These are phyloP conservation scores for Irena cyanogastra DNA, from an alignment of 2,113 vertebrate genomes.

Conservation along the genomic window DNA sequence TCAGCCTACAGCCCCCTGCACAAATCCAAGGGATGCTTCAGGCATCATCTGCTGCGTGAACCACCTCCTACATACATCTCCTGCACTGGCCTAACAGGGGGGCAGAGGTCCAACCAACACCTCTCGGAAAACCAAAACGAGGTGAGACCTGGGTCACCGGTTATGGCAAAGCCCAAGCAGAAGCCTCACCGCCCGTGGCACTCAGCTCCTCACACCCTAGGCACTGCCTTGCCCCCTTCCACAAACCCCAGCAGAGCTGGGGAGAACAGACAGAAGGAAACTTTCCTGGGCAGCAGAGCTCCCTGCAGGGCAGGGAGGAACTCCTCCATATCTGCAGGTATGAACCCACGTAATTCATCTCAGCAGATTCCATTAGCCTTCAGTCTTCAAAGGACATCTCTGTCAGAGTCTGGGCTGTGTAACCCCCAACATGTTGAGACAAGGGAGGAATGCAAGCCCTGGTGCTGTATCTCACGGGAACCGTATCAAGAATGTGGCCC, in stretches of 20 bases:
- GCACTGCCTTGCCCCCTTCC: background rate
- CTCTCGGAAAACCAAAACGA: background rate
- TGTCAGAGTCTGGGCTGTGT: background rate
- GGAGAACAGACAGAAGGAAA: background rate
- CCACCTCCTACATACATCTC: background rate
- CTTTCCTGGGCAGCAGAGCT: background rate
- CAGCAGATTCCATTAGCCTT: background rate
- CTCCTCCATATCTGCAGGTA: background rate
- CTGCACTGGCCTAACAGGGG: background rate
- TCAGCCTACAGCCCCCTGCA: background rate
- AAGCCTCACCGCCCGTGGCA: background rate
- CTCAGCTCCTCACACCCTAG: background rate
- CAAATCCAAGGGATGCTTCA: background rate
- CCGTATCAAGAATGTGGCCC: background rate
- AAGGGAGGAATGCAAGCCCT: background rate
- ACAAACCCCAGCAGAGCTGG: rapidly evolving
- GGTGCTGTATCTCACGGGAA: background rate
- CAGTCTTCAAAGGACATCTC: background rate
- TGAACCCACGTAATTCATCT: background rate
- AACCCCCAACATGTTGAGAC: background rate
- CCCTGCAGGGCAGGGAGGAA: background rate
- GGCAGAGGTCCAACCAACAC: background rate
- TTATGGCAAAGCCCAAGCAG: background rate
- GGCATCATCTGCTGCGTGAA: background rate
- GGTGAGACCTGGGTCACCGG: background rate